These are phyloP conservation scores for Sciaenops ocellatus DNA, from an alignment of 2,797 vertebrate genomes.

Conservation along the genomic window DNA sequence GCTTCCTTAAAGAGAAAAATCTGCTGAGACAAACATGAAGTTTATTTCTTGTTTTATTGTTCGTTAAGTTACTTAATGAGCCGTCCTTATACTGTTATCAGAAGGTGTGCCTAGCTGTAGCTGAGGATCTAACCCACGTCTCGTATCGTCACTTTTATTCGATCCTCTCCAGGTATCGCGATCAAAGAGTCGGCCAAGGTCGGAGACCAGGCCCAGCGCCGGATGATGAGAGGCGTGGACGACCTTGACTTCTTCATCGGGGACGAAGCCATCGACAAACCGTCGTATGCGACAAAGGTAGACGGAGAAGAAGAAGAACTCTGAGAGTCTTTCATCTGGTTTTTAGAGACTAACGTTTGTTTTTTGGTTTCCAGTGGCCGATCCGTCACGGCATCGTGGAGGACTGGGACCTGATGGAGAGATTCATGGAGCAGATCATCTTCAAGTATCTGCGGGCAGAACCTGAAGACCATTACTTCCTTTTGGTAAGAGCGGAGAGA, in stretches of 20 bases:
- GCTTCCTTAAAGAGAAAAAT: too few species aligned
- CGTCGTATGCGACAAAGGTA: constrained; percentile 98
- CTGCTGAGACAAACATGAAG: too few species aligned
- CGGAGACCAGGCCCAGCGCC: constrained; percentile 96
- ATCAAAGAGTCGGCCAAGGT: constrained; percentile 99
- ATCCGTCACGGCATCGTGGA: constrained; percentile 98
- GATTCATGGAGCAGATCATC: constrained; percentile 98
- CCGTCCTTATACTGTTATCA: too few species aligned
- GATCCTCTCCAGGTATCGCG: constrained; percentile 90
- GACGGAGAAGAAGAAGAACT: accelerated
- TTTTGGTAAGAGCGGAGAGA: constrained; percentile 86
- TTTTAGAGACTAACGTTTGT: not conserved
- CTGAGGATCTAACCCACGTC: too few species aligned
- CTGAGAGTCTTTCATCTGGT: not conserved
- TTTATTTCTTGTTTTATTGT: not conserved
- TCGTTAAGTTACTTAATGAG: not conserved
- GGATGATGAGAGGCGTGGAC: constrained; percentile 98
- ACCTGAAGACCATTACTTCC: constrained; percentile 98
- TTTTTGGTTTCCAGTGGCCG: constrained; percentile 88
- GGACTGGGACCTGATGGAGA: constrained; percentile 99
- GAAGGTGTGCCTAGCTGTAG: not conserved
- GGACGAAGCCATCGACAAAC: constrained; percentile 98
- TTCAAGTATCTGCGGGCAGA: constrained; percentile 99
- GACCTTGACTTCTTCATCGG: constrained; percentile 99
- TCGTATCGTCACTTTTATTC: not conserved